A percentile compares a stretch with the other conserved stretches of the same genome.
Conservation (phyloP, 1,140 invertebrate species). For the Drosophila seguyi region DNA sequence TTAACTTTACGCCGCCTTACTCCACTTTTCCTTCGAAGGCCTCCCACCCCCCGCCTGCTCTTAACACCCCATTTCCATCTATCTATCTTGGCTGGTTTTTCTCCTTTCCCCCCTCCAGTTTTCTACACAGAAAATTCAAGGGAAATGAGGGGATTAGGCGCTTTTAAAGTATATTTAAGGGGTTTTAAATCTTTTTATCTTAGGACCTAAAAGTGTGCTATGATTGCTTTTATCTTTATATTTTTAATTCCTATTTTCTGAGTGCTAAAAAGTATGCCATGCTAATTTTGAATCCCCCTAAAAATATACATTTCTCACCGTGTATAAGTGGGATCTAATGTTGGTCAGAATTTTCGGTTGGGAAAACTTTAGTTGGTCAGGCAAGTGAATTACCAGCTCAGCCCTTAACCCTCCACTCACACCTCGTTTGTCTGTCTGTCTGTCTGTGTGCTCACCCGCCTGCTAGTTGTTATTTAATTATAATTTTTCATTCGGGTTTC, state of each 20-base stretch:
- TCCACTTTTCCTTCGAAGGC: constrained; percentile 18
- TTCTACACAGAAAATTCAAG: constrained; percentile 3
- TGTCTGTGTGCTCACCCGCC: background rate
- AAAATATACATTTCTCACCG: too few relatives aligned
- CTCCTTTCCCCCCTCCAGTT: background rate
- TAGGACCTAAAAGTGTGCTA: background rate
- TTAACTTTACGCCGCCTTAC: constrained; percentile 51
- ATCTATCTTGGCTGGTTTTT: background rate
- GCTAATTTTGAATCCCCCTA: too few relatives aligned
- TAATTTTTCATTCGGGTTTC: constrained; percentile 59
- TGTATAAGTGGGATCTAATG: background rate
- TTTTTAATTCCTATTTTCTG: background rate
- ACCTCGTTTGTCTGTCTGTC: constrained; percentile 12
- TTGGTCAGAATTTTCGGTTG: constrained; percentile 20
- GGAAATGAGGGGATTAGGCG: background rate
- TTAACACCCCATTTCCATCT: constrained; percentile 33
- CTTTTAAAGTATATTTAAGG: too few relatives aligned
- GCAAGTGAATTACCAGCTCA: constrained; percentile 65
- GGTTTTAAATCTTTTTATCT: background rate
- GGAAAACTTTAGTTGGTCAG: constrained; percentile 56
- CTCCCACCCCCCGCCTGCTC: background rate
- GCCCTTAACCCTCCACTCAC: constrained; percentile 31
- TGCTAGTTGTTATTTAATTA: constrained; percentile 70
- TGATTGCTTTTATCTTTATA: background rate
- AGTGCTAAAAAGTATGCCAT: too few relatives aligned